phyloP scores from a whole-genome alignment of 2,888 invertebrate genomes.

The Harmothoe impar region DNA sequence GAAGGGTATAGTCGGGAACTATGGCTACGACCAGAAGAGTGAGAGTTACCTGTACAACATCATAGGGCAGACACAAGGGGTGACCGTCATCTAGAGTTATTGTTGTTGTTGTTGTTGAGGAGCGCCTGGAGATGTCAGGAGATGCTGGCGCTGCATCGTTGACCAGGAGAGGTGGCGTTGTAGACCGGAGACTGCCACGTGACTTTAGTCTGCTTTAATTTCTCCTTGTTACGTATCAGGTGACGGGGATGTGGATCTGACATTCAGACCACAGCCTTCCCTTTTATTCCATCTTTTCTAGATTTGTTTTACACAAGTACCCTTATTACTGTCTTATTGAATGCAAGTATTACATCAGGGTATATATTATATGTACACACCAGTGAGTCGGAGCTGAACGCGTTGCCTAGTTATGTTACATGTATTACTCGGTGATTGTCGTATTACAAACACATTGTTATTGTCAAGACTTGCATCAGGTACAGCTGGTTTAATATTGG shows the following conservation, averaged over 20 bases:
- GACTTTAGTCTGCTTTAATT: neutral
- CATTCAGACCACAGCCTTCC: neutral
- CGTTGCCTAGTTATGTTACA: constrained; percentile 47
- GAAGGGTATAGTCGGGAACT: neutral
- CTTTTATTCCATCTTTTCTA: too few species aligned
- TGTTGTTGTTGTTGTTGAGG: neutral
- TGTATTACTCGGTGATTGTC: constrained; percentile 21
- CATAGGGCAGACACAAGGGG: constrained; percentile 60
- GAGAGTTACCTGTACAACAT: constrained; percentile 59
- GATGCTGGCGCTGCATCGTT: neutral
- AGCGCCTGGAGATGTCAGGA: neutral
- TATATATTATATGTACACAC: neutral
- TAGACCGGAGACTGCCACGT: neutral
- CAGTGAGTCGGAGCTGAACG: neutral
- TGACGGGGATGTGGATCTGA: neutral
- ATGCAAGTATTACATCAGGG: constrained; percentile 44
- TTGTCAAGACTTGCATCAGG: neutral
- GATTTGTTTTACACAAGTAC: too few species aligned
- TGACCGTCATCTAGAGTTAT: constrained; percentile 57
- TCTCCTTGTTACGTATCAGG: neutral
- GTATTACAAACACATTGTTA: neutral
- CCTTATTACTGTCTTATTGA: neutral
- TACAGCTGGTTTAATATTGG: neutral
- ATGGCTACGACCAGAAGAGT: neutral
- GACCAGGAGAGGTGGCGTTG: neutral